Conservation (phyloP, 2,888 invertebrate genomes). For the Neria commutata region DNA sequence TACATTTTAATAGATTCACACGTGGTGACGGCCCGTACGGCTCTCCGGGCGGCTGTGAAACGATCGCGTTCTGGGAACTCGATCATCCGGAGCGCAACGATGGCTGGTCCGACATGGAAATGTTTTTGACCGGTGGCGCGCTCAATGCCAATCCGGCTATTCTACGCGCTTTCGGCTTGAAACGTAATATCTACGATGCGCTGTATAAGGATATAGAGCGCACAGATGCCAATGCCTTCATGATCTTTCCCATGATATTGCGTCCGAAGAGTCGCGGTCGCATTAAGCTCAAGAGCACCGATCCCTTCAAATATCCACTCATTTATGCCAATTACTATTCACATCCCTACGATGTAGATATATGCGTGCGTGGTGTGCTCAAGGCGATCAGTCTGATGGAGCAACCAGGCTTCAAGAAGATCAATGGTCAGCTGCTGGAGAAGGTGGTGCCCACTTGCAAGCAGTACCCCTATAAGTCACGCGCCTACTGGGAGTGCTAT, state of each 20-base stretch:
- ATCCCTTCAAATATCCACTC: conserved; percentile 71
- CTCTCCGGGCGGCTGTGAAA: conserved; percentile 68
- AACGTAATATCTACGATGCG: conserved; percentile 57
- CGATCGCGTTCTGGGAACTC: conserved; percentile 69
- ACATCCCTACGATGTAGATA: conserved; percentile 68
- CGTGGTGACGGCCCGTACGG: conserved; percentile 59
- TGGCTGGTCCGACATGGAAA: conserved; percentile 72
- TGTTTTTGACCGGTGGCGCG: conserved; percentile 67
- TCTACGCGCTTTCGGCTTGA: conserved; percentile 59
- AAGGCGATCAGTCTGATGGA: conserved; percentile 63
- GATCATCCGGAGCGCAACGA: conserved; percentile 61
- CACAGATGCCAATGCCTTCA: conserved; percentile 61
- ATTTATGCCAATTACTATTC: conserved; percentile 74
- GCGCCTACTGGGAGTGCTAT: conserved; percentile 71
- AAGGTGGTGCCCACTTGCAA: conserved; percentile 67
- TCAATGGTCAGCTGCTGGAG: conserved; percentile 64
- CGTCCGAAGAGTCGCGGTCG: conserved; percentile 72
- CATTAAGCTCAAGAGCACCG: conserved; percentile 67
- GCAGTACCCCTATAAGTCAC: conserved; percentile 61
- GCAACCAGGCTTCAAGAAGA: conserved; percentile 64
- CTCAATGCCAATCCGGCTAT: conserved; percentile 53
- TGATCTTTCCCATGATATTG: conserved; percentile 68
- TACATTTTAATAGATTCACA: conserved; percentile 36
- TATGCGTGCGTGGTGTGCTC: conserved; percentile 67
- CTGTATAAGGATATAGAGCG: conserved; percentile 58